These are phyloP conservation scores for Drosophila malerkotliana DNA, from an alignment of 1,140 invertebrate species.

Conservation along the genomic window DNA sequence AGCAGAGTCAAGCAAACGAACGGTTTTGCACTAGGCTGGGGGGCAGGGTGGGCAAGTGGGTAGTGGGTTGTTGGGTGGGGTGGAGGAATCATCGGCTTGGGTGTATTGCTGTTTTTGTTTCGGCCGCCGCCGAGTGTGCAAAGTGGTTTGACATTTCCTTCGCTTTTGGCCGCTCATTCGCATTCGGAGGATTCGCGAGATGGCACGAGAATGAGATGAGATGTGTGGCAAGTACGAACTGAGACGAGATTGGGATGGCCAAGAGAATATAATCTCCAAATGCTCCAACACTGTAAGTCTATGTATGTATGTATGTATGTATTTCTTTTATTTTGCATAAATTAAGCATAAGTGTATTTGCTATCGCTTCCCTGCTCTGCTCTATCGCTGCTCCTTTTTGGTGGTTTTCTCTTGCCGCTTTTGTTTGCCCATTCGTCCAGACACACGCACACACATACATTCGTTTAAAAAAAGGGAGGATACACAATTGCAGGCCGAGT, in stretches of 20 bases:
- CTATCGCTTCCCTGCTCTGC: conserved; percentile 36
- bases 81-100: conserved; percentile 2
- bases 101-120: conserved; percentile 51
- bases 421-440: conserved; percentile 65
- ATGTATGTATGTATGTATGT: conserved; percentile 74
- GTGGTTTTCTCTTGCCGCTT: conserved; percentile 37
- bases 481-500: conserved; percentile 23
- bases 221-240: conserved; percentile 1
- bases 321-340: conserved; percentile 82
- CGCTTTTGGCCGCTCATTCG: conserved; percentile 72
- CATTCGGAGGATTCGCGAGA: conserved; percentile 39
- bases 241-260: conserved; percentile 11
- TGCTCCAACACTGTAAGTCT: conserved; percentile 13
- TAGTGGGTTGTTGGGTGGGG: background rate
- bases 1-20: conserved; percentile 33
- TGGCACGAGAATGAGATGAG: conserved; percentile 10
- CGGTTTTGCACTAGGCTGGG: conserved; percentile 46
- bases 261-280: conserved; percentile 7
- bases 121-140: conserved; percentile 53
- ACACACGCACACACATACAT: conserved; percentile 9
- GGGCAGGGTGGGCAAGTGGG: background rate
- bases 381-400: conserved; percentile 6
- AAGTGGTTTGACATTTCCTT: conserved; percentile 81
- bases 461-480: conserved; percentile 24
- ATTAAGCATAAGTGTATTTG: conserved; percentile 81